Base-by-base conservation (phyloP, 2,888 invertebrate genomes). In the Drosophila parthenogenetica region DNA sequence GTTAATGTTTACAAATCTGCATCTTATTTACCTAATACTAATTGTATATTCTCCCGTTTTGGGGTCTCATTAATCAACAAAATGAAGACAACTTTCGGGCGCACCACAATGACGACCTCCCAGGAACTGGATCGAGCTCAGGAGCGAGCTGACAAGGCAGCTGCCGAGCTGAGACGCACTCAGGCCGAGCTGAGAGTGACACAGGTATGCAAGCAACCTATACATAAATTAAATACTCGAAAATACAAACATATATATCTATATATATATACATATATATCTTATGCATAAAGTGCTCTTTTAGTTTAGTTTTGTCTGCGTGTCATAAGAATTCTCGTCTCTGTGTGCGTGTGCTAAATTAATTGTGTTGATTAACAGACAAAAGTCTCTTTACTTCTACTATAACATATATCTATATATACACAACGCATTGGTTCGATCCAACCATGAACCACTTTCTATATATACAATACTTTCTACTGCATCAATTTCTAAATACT, bases 131-230 rank as follows among this genome's bases (percentile, higher is more conserved):
- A 97, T 85, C 94, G 96, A 81, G 95, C 96, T 66, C 96, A 96
- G 92, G 96, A 98, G 90, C 95, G 96, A 64, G 96, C 97, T 53
- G 98, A 98, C 91, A 98, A 97, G 92, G 94, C 95, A 5, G 94
- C 97, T 16, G 95, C 96, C 43, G 98, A 98, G 78, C 93, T 98
- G 79, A 94, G 98, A 88, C 94, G 98, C 77, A 96, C 97, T 58
- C 96, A 97, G 90, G 98, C 98, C 8, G 98, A 98, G 91, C 93
- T 98, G 64, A 94, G 98, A 90, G 97, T 98, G 46, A 97, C 97
- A 61, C 97, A 97, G 92, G 96, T 92, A 91, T 49, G 57, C n/a
- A 16, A 49, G 66, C 65, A 29, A 1, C 65, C 61, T 68, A 66
- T 60, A 66, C 59, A 63, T 70, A 58, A 54, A 65, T 64, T 69